These are phyloP conservation scores for Syngnathoides biaculeatus DNA, from an alignment of 2,113 vertebrate species.

Conservation along the genomic window DNA sequence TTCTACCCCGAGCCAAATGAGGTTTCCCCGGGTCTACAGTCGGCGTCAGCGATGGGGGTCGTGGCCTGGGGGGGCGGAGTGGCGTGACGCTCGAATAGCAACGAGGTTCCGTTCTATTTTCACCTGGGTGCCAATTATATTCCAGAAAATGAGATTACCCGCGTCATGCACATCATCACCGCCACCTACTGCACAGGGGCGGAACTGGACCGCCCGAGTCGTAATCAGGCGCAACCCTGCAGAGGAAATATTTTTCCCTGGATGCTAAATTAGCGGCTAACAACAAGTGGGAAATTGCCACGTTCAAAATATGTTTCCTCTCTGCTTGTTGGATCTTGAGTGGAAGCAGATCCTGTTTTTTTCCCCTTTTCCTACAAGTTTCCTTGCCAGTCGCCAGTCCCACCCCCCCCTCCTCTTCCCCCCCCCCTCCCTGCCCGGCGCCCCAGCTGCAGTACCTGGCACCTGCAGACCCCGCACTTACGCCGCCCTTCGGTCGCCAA, in stretches of 20 bases:
- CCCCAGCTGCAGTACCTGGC: constrained; percentile 72
- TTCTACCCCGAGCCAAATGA: too few species aligned
- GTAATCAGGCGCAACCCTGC: not conserved
- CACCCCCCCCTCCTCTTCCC: constrained; percentile 5
- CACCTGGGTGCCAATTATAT: too few species aligned
- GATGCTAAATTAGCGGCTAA: constrained; percentile 19
- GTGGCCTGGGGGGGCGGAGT: too few species aligned
- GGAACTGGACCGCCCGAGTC: not conserved
- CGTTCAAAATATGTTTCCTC: constrained; percentile 63
- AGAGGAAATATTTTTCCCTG: not conserved
- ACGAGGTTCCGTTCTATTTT: too few species aligned
- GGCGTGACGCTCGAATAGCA: too few species aligned
- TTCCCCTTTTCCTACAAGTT: constrained; percentile 43
- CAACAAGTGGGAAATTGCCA: constrained; percentile 59
- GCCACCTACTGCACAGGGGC: not conserved
- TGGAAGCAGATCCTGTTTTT: constrained; percentile 71
- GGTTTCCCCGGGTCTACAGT: too few species aligned
- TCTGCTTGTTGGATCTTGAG: constrained; percentile 74
- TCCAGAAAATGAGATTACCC: too few species aligned
- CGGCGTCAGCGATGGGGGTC: too few species aligned
- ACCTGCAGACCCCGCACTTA: constrained; percentile 63
- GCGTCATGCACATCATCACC: not conserved
- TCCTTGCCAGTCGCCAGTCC: constrained; percentile 65
- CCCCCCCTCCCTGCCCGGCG: constrained; percentile 42
- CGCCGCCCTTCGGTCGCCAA: not conserved